phyloP scores from a whole-genome alignment of 2,797 vertebrate genomes.

The Cuniculus paca region DNA sequence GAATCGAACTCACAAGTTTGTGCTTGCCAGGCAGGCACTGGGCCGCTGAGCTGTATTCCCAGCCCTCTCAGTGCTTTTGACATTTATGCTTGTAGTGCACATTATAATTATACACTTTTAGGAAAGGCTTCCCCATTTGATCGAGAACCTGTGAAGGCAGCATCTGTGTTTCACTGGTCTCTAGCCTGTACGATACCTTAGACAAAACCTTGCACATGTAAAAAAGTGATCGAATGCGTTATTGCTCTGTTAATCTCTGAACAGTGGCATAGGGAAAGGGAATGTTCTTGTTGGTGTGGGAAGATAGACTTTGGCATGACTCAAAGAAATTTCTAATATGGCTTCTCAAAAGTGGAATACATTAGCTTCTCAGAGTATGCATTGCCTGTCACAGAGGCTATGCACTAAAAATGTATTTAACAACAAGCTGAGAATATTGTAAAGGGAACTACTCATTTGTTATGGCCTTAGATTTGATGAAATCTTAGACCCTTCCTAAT shows the following conservation, averaged over 20 bases:
- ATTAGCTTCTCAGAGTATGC: not conserved
- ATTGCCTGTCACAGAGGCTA: not conserved
- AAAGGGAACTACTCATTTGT: not conserved
- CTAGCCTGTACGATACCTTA: not conserved
- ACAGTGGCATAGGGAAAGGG: not conserved
- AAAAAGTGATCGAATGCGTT: not conserved
- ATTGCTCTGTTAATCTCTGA: not conserved
- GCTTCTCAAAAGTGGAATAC: not conserved
- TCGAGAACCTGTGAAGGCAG: not conserved
- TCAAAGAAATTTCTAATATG: not conserved
- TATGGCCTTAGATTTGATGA: not conserved
- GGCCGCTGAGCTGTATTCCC: no score
- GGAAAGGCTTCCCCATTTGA: not conserved
- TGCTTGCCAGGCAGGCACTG: no score
- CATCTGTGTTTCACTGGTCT: not conserved
- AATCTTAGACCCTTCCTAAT: not conserved
- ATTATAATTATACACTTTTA: not conserved
- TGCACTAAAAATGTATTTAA: not conserved
- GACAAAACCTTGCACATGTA: not conserved
- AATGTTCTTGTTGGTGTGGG: not conserved
- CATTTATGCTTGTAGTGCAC: not conserved
- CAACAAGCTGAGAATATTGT: not conserved
- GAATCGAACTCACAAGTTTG: no score
- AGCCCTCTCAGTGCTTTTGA: constrained; percentile 1
- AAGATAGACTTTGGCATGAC: constrained; percentile 17